A percentile compares a stretch with the other conserved stretches of the same genome.
Conservation (phyloP, 2,888 invertebrate species). For the Cryptosula pallasiana region DNA sequence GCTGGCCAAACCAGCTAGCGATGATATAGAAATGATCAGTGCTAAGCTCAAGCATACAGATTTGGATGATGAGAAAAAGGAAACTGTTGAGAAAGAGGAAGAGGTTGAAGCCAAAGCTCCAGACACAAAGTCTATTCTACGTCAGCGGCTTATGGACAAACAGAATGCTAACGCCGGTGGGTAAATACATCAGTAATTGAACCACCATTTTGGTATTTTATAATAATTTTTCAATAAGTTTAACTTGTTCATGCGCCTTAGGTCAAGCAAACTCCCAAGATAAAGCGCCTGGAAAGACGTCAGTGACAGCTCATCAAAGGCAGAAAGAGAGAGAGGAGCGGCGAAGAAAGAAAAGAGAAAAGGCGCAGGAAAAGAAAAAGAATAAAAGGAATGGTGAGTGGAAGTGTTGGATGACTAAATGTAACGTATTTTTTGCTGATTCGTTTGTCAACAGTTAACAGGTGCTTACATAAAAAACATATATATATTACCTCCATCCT, state of each 20-base stretch:
- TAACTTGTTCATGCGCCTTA: background rate
- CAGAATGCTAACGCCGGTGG: slow-evolving; percentile 39
- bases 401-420: too few relatives aligned
- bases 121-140: slow-evolving; percentile 44
- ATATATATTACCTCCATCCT: too few relatives aligned
- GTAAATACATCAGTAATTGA: slow-evolving; percentile 27
- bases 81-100: slow-evolving; percentile 36
- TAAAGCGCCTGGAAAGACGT: slow-evolving; percentile 26
- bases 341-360: slow-evolving; percentile 42
- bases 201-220: background rate
- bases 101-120: slow-evolving; percentile 48
- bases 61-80: background rate
- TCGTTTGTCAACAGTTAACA: too few relatives aligned
- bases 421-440: too few relatives aligned
- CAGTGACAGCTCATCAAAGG: slow-evolving; percentile 45
- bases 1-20: background rate
- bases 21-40: slow-evolving; percentile 32
- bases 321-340: slow-evolving; percentile 50
- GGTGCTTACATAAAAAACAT: too few relatives aligned
- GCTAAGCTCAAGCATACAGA: slow-evolving; percentile 27
- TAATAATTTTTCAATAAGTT: background rate
- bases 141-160: slow-evolving; percentile 39
- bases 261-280: background rate
- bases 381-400: slow-evolving; percentile 38
- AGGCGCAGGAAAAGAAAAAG: slow-evolving; percentile 39